Base-by-base conservation (phyloP, 2,113 vertebrate genomes). In the Neoarius graeffei region DNA sequence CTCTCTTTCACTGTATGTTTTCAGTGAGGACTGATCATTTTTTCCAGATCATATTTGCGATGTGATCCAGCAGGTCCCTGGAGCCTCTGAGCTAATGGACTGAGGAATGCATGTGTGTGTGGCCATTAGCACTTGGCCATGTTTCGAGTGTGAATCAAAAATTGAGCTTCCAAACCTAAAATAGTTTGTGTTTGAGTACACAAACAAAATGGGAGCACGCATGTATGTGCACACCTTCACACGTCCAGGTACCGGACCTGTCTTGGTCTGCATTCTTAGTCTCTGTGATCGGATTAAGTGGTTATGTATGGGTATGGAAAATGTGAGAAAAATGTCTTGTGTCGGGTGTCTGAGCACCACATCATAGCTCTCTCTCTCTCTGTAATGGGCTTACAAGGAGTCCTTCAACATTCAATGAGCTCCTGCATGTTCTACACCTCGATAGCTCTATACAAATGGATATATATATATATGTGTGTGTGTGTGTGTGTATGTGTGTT, bases 41-140 rank as follows among this genome's bases (percentile, higher is more conserved):
- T 88, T 88, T 88, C 87, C 87, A 84, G 71, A 83, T 88, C 86
- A 62, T 84, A 76, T 88, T 83, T 66, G 87, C 25, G 69, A 77
- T 84, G 81, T 66, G 73, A 88, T 77, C 67, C 60, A 83, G 71
- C 50, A 74, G 71, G 71, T 88, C 86, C 71, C 86, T 77, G 81
- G 71, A 88, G 86, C 60, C 81, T 88, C 73, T 88, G 71, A 88
- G 81, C 87, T 88, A 88, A 88, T 84, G 87, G 87, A 50, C 71
- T n/a, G 27, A 77, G 50, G 81, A 83, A 84, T 88, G 86, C 62
- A 52, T 52, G 60, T 86, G 85, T 81, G 76, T 86, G 87, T 84
- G 87, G 87, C 83, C 81, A 84, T 88, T 88, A 84, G 71, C 64
- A 14, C 62, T 67, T 86, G 69, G 73, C 35, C 17, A 9, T 76